phyloP scores from a whole-genome alignment of 2,113 vertebrate species.

The Eretmochelys imbricata region DNA sequence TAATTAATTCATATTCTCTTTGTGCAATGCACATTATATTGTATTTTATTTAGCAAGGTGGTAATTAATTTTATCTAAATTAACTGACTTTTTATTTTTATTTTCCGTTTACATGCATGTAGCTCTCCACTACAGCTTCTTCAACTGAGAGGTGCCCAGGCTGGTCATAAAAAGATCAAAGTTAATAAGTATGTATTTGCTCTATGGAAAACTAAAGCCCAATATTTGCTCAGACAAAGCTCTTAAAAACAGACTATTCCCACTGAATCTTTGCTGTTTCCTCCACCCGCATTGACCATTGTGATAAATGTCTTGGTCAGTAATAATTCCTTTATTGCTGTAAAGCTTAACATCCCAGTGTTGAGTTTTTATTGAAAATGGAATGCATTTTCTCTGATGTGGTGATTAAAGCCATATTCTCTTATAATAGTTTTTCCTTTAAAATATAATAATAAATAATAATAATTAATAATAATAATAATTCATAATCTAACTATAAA shows the following conservation, averaged over 20 bases:
- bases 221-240: neutral
- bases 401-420: neutral
- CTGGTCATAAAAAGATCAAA: neutral
- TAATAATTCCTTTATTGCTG: neutral
- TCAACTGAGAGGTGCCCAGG: neutral
- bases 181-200: neutral
- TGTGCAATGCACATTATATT: conserved; percentile 7
- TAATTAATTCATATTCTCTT: conserved; percentile 38
- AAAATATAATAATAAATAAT: neutral
- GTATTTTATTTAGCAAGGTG: neutral
- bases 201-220: neutral
- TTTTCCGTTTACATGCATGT: neutral
- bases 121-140: neutral
- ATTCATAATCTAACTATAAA: neutral
- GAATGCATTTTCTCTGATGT: neutral
- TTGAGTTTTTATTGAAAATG: neutral
- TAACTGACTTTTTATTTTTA: neutral
- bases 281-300: neutral
- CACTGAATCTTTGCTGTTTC: neutral
- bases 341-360: neutral
- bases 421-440: neutral
- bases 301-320: fast-evolving
- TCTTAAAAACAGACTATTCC: neutral
- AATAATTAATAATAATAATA: neutral
- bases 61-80: conserved; percentile 22